These are phyloP conservation scores for Andinoacara biseriatus DNA, from an alignment of 2,113 vertebrate genomes.

Conservation along the genomic window DNA sequence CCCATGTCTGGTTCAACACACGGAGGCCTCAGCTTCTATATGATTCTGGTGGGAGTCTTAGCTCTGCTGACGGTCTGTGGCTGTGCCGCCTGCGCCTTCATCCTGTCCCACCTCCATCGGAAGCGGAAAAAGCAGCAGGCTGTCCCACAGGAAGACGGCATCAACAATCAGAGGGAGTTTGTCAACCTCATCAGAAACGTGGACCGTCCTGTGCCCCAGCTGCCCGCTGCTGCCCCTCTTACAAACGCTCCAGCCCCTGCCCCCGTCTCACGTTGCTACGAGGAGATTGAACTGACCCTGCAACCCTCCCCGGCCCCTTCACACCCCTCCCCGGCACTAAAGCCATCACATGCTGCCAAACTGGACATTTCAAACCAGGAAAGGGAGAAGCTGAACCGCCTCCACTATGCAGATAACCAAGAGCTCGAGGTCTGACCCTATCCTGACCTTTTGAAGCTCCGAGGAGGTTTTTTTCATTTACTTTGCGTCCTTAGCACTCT, in stretches of 20 bases:
- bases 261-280: slow-evolving; percentile 57
- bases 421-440: slow-evolving; percentile 79
- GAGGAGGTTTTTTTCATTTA: slow-evolving; percentile 18
- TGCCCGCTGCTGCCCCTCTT: slow-evolving; percentile 35
- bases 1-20: slow-evolving; percentile 64
- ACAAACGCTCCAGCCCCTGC: slow-evolving; percentile 33
- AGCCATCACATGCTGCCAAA: slow-evolving; percentile 74
- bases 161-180: slow-evolving; percentile 84
- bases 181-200: slow-evolving; percentile 83
- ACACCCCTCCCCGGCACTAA: slow-evolving; percentile 71
- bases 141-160: slow-evolving; percentile 69
- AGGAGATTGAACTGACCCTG: slow-evolving; percentile 83
- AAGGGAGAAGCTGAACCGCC: slow-evolving; percentile 82
- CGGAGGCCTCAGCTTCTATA: slow-evolving; percentile 73
- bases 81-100: slow-evolving; percentile 70
- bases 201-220: slow-evolving; percentile 64
- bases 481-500: slow-evolving; percentile 51
- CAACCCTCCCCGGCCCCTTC: slow-evolving; percentile 75
- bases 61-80: slow-evolving; percentile 70
- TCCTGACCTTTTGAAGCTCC: slow-evolving; percentile 9
- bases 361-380: slow-evolving; percentile 83
- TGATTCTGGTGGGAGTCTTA: slow-evolving; percentile 76
- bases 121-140: slow-evolving; percentile 77
- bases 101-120: slow-evolving; percentile 76
- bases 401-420: slow-evolving; percentile 77